Evolutionary conservation across 2,113 vertebrate species (phyloP).

Genomic region (Peromyscus maniculatus): DNA sequence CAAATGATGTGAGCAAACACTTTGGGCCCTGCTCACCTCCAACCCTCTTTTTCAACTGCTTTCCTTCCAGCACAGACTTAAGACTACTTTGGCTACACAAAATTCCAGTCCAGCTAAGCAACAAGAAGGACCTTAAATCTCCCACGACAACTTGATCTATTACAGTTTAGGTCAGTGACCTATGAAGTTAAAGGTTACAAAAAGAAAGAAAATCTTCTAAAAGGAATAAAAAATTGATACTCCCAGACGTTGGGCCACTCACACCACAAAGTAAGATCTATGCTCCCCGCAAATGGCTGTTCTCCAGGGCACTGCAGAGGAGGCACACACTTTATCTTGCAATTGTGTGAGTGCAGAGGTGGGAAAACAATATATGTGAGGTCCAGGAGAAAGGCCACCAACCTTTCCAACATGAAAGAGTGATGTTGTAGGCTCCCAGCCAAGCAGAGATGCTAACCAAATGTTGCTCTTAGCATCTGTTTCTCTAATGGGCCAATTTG

Average conservation of each 20-base stretch:
- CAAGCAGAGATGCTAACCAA: conserved; percentile 54
- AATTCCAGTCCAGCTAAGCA: conserved; percentile 16
- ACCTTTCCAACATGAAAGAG: not conserved
- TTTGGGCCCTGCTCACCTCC: not conserved
- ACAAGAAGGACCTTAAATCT: conserved; percentile 22
- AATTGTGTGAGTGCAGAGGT: not conserved
- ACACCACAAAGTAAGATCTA: conserved; percentile 71
- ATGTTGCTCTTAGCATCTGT: not conserved
- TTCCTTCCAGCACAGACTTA: not conserved
- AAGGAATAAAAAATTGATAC: conserved; percentile 66
- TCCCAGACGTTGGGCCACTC: conserved; percentile 57
- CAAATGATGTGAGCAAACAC: conserved; percentile 4
- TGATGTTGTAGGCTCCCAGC: not conserved
- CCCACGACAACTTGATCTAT: conserved; percentile 70
- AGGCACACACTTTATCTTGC: conserved; percentile 61
- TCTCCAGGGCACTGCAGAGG: conserved; percentile 35
- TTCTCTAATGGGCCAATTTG: not conserved
- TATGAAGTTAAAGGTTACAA: conserved; percentile 67
- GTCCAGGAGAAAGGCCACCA: conserved; percentile 52
- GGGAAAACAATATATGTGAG: not conserved
- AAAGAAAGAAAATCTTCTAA: conserved; percentile 78
- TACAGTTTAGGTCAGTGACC: conserved; percentile 49
- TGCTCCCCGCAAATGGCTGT: not conserved
- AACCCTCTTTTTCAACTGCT: not conserved
- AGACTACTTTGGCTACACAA: not conserved